phyloP scores from a whole-genome alignment of 2,888 invertebrate species.

The Acronicta alni region DNA sequence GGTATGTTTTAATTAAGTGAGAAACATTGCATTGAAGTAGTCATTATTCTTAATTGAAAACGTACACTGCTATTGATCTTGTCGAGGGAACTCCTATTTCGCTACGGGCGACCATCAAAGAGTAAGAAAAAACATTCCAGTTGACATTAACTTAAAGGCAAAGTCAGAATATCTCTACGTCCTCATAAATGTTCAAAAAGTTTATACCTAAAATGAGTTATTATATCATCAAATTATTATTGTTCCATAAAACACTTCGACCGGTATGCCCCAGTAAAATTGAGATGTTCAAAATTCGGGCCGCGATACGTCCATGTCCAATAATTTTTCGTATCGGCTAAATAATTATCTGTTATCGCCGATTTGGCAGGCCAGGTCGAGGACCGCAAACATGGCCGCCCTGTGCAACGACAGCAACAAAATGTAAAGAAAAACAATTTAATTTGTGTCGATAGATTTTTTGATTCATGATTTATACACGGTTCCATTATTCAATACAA shows the following conservation, averaged over 20 bases:
- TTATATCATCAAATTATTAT: slow-evolving; percentile 50
- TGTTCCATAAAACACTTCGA: slow-evolving; percentile 39
- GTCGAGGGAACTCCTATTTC: slow-evolving; percentile 28
- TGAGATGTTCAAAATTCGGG: slow-evolving; percentile 80
- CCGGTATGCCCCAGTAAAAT: slow-evolving; percentile 67
- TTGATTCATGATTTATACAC: slow-evolving; percentile 38
- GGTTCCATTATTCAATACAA: slow-evolving; percentile 44
- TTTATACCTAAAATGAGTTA: slow-evolving; percentile 38
- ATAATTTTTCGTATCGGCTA: slow-evolving; percentile 83
- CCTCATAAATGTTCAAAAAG: slow-evolving; percentile 30
- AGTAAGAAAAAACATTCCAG: slow-evolving; percentile 25
- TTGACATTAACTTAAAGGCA: slow-evolving; percentile 22
- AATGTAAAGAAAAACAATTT: slow-evolving; percentile 40
- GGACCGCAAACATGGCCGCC: slow-evolving; percentile 79
- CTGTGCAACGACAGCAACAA: slow-evolving; percentile 69
- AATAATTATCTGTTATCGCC: slow-evolving; percentile 86
- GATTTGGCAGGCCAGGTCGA: slow-evolving; percentile 77
- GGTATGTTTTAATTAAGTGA: slow-evolving; percentile 82
- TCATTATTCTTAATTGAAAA: slow-evolving; percentile 74
- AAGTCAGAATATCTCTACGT: slow-evolving; percentile 24
- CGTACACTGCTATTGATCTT: slow-evolving; percentile 26
- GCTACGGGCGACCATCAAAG: slow-evolving; percentile 22
- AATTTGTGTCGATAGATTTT: slow-evolving; percentile 36
- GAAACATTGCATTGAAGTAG: slow-evolving; percentile 71
- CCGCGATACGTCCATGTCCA: slow-evolving; percentile 74